These are phyloP conservation scores for Pionites leucogaster DNA, from an alignment of 2,113 vertebrate species.

Conservation along the genomic window DNA sequence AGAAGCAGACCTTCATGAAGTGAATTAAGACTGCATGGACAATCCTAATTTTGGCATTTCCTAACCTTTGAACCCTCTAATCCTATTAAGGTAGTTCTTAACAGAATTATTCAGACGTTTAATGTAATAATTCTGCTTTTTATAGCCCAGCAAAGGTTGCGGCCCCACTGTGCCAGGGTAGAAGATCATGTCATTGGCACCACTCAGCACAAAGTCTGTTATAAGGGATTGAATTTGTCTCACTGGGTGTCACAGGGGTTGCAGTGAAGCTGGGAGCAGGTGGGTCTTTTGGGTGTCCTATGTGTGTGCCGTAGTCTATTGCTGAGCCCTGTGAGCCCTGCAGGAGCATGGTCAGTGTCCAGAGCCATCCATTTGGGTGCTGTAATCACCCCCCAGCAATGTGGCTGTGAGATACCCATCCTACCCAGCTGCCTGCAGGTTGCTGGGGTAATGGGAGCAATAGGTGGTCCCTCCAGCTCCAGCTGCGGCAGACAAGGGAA, in stretches of 20 bases:
- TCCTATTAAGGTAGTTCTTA: slow-evolving; percentile 36
- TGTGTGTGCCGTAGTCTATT: accelerated
- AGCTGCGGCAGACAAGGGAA: accelerated
- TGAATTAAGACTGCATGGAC: not conserved
- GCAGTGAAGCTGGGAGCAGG: not conserved
- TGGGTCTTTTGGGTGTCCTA: not conserved
- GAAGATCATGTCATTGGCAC: not conserved
- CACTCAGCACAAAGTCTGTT: not conserved
- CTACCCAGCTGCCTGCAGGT: not conserved
- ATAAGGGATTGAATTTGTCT: not conserved
- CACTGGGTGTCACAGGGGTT: accelerated
- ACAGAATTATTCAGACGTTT: slow-evolving; percentile 7
- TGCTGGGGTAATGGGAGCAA: not conserved
- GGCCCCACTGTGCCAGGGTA: not conserved
- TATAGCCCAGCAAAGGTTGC: not conserved
- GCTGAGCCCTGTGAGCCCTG: not conserved
- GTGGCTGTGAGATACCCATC: not conserved
- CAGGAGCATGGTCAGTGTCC: accelerated
- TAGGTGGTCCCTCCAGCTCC: not conserved
- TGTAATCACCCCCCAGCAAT: accelerated
- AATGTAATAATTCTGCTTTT: slow-evolving; percentile 7
- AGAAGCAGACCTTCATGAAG: not conserved
- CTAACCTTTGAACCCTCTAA: slow-evolving; percentile 54
- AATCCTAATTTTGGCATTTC: slow-evolving; percentile 40
- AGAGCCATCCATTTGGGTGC: not conserved